Base-by-base conservation (phyloP, 2,888 invertebrate species). In the Acleris sparsana region DNA sequence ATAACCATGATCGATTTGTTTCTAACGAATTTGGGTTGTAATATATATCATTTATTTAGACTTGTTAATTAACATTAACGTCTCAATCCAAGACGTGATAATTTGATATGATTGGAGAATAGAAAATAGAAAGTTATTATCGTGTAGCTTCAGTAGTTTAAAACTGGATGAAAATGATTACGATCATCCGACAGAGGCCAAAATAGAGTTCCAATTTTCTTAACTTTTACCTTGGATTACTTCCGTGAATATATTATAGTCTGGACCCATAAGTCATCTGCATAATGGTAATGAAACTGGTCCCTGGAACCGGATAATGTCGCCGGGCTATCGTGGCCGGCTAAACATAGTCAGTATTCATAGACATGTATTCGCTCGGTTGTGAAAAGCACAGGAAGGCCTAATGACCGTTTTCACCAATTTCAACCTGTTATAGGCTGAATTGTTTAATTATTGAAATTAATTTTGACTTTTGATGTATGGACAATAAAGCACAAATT, bases 1-100 rank as follows among this genome's bases (percentile, higher is more conserved):
- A n/a, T 22, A 65, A 62, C 52, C 52, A 66, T 65, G 65, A 66
- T 66, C 22, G 56, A 66, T 66, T 13, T 49, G 20, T 52, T 46
- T 22, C n/a, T 39, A 39, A 51, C 51, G 17, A 46, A 61, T 55
- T 51, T 46, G 17, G 59, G 44, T 25, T 44, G 57, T 43, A 18
- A 48, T 51, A 39, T 20, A 17, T 17, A 33, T 51, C 65, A 56
- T 56, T 56, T 51, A 60, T 60, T 61, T 61, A 20, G 44, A 56
- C n/a, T 25, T 3, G 51, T 61, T 61, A 55, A 60, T 64, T 60
- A 62, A 29, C 57, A 39, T 59, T 44, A 16, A 56, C 53, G 46
- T 58, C 56, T 55, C 51, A 29, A 48, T 53, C 39, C 16, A 20
- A 25, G 64, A 64, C 53, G n/a, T 53, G 48, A 53, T 53, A 53